phyloP scores from a whole-genome alignment of 2,888 invertebrate genomes.

The Antitype chi region DNA sequence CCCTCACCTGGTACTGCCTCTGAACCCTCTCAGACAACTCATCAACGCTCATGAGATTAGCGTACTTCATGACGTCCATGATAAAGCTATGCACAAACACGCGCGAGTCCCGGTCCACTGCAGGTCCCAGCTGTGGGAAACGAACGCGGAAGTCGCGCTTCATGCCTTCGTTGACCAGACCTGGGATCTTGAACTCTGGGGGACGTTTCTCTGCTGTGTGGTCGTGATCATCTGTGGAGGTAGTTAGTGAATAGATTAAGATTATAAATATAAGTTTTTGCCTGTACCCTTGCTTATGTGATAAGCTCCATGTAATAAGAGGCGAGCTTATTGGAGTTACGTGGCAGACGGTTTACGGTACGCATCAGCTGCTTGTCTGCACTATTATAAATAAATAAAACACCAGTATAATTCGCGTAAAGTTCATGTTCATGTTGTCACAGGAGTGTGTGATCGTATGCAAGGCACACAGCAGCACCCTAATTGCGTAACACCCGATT shows the following conservation, averaged over 20 bases:
- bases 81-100: slow-evolving; percentile 93
- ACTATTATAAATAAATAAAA: too few relatives aligned
- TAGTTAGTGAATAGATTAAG: not conserved
- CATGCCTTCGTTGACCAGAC: slow-evolving; percentile 82
- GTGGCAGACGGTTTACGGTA: too few relatives aligned
- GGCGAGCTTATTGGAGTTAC: not conserved
- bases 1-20: slow-evolving; percentile 94
- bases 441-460: too few relatives aligned
- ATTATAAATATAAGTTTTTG: not conserved
- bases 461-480: too few relatives aligned
- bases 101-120: slow-evolving; percentile 92
- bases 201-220: slow-evolving; percentile 75
- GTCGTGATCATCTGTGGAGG: slow-evolving; percentile 80
- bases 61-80: slow-evolving; percentile 91
- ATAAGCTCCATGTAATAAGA: not conserved
- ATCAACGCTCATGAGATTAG: slow-evolving; percentile 92
- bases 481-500: too few relatives aligned
- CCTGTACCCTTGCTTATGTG: not conserved
- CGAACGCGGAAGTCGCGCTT: slow-evolving; percentile 87
- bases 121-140: slow-evolving; percentile 78
- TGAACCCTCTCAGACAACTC: slow-evolving; percentile 97
- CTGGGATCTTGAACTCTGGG: slow-evolving; percentile 84
- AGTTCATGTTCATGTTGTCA: too few relatives aligned
- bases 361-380: too few relatives aligned
- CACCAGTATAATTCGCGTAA: too few relatives aligned